Base-by-base conservation (phyloP, 2,113 vertebrate species). In the Notiomystis cincta region DNA sequence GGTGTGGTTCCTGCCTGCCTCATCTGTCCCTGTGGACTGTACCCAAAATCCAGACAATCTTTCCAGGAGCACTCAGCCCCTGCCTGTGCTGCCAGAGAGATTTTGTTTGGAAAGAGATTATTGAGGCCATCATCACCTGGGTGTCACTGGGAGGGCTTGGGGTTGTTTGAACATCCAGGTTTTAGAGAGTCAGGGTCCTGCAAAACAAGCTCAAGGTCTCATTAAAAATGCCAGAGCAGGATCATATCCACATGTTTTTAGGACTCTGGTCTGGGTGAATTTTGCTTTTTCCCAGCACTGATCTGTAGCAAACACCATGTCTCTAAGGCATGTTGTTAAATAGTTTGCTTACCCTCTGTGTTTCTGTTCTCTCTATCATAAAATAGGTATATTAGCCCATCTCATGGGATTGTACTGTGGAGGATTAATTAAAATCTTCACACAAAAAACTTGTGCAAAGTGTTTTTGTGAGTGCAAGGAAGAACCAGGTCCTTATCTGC, bases 1-100 rank as follows among this genome's bases (percentile, higher is more conserved):
- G 31, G 19, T 0, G 0, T 56, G 0, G 0, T 38, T 72, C 57
- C 45, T 83, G 53, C 57, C 48, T 35, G 0, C 33, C 62, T 42
- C 28, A 67, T 27, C 28, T 38, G 12, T 20, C 51, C 27, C 66
- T 6, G 2, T 2, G 16, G 51, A 50, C 37, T 60, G 14, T 5
- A 40, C 58, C 61, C 22, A 0, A 69, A 54, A 44, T 72, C 18
- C 23, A 79, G 53, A 40, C 27, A 58, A 9, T 4, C 35, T 47
- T 79, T 30, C 44, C 53, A 35, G 54, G 54, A 54, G 47, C 13
- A 5, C 15, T 67, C 15, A 2, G 35, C 79, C 88, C n/a, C 70
- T 15, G 14, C 64, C 72, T 50, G n/a, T 0, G 0, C 71, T 71
- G 23, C 66, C 48, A 44, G 13, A 13, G 16, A 53, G 56, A 70